Base-by-base conservation (phyloP, 2,888 invertebrate species). In the Volucella bombylans region DNA sequence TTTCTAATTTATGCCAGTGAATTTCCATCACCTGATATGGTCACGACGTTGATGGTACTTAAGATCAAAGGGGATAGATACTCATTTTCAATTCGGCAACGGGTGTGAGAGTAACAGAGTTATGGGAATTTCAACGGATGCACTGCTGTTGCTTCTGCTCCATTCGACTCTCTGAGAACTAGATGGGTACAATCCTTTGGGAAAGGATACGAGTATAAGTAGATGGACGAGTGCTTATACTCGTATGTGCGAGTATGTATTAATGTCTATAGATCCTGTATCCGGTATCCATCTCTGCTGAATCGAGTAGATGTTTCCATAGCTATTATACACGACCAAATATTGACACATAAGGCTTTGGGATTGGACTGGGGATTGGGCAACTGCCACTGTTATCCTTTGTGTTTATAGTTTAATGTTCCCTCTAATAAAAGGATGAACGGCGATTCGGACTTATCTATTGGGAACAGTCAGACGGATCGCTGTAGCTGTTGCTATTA, bases 51-150 rank as follows among this genome's bases (percentile, higher is more conserved):
- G 65, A 78, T 47, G 50, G 67, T 67, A 68, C 62, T 73, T 82
- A 78, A 82, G 78, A 82, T 82, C 78, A 82, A 82, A 68, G 62
- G 67, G 54, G 65, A 71, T 61, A 55, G 67, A 52, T 82, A 64
- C 38, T 68, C 77, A 72, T 72, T 78, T 82, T 72, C 62, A 57
- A 82, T 82, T 78, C 61, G 50, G 31, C 31, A 31, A 31, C 6
- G 31, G 31, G 31, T 31, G 31, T 31, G 31, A 31, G 31, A 31
- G 31, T 31, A 31, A 31, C 31, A 73, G 67, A 73, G 72, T 68
- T 73, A 82, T 78, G 78, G 78, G 65, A 71, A 72, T 65, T 71
- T 67, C 52, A 77, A 76, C 81, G 81, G 81, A 82, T 82, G 76
- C 59, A 47, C 64, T 77, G 54, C 14, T 68, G 67, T 54, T 61